phyloP scores from a whole-genome alignment of 2,888 invertebrate species.

The Colletes collaris region DNA sequence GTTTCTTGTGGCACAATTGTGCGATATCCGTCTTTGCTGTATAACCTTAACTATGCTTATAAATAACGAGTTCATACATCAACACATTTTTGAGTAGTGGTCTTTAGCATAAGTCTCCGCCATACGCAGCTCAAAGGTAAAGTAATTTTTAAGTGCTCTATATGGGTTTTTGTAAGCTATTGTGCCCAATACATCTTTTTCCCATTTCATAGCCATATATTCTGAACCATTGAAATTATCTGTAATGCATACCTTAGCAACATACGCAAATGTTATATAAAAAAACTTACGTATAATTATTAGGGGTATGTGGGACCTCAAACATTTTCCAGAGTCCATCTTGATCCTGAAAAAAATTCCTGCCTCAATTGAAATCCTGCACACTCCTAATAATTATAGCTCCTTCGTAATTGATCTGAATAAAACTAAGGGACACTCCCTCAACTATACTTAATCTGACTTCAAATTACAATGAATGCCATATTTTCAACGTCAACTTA shows the following conservation, averaged over 20 bases:
- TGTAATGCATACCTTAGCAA: background rate
- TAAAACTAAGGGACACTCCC: background rate
- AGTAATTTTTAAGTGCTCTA: constrained; percentile 31
- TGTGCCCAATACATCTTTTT: constrained; percentile 12
- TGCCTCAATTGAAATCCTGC: too few relatives aligned
- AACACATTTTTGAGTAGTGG: constrained; percentile 35
- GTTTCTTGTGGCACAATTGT: constrained; percentile 25
- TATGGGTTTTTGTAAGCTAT: constrained; percentile 16
- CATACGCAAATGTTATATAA: background rate
- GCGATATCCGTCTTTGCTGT: background rate
- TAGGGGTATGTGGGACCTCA: too few relatives aligned
- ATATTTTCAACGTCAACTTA: too few relatives aligned
- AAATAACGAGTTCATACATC: constrained; percentile 36
- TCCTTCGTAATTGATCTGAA: background rate
- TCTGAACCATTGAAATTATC: constrained; percentile 1
- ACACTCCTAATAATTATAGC: background rate
- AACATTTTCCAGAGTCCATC: too few relatives aligned
- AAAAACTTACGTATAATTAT: background rate
- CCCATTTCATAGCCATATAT: constrained; percentile 9
- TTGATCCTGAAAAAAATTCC: too few relatives aligned
- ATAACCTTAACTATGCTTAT: constrained; percentile 8
- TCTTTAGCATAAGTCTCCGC: constrained; percentile 36
- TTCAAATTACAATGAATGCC: too few relatives aligned
- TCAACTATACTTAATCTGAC: background rate
- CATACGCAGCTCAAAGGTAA: constrained; percentile 44